Conservation (phyloP, 2,797 vertebrate genomes). For the Myotis myotis region DNA sequence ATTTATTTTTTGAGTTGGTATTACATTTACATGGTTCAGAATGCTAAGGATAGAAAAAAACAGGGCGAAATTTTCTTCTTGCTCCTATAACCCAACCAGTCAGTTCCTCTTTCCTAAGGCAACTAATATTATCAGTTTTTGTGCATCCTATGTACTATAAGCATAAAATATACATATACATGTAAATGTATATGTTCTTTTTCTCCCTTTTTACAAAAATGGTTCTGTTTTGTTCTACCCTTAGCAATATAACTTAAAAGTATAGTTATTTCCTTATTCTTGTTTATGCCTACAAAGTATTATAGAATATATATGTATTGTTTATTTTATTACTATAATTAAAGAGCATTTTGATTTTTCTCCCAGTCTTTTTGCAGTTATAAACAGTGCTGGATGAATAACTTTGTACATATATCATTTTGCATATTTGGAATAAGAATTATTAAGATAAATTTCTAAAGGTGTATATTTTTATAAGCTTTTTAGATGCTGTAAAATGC, state of each 20-base stretch:
- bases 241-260: not conserved
- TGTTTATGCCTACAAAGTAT: not conserved
- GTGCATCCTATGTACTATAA: not conserved
- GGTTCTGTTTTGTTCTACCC: not conserved
- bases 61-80: not conserved
- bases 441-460: constrained; percentile 13
- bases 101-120: not conserved
- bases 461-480: not conserved
- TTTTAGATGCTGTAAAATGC: constrained; percentile 6
- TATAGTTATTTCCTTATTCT: not conserved
- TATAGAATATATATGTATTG: not conserved
- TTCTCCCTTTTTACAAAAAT: not conserved
- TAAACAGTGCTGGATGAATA: not conserved
- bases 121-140: constrained; percentile 2
- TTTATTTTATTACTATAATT: not conserved
- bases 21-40: not conserved
- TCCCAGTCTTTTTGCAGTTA: not conserved
- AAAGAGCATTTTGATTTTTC: not conserved
- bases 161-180: not conserved
- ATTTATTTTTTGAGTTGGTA: constrained; percentile 19
- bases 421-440: constrained; percentile 22
- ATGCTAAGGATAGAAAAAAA: not conserved
- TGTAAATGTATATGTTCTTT: not conserved
- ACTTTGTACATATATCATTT: constrained; percentile 7
- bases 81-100: not conserved